Evolutionary conservation across 2,888 invertebrate species (phyloP).

Genomic region (Gari tellinella): DNA sequence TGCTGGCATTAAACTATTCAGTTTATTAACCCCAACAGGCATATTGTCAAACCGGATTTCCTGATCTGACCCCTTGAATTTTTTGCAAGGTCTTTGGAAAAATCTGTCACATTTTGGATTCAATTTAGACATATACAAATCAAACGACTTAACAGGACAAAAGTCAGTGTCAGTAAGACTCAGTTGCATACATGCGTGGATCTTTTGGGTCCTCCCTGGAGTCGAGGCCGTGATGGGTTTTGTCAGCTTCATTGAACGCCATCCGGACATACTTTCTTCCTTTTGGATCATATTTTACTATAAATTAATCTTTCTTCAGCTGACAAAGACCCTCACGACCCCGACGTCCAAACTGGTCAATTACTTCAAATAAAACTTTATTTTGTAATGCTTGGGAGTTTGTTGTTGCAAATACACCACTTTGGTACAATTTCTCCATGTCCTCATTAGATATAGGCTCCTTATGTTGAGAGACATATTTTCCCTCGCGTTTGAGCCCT

Average conservation of each 20-base stretch:
- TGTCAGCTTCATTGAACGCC: neutral
- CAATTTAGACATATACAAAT: conserved; percentile 47
- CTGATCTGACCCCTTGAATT: conserved; percentile 1
- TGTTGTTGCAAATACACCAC: conserved; percentile 4
- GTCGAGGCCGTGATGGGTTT: conserved; percentile 17
- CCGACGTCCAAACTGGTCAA: conserved; percentile 38
- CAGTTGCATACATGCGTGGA: too few species aligned
- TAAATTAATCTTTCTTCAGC: neutral
- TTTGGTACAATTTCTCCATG: conserved; percentile 17
- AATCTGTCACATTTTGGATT: conserved; percentile 48
- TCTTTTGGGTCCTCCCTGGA: too few species aligned
- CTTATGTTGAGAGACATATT: conserved; percentile 30
- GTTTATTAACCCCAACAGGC: conserved; percentile 51
- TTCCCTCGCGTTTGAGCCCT: conserved; percentile 40
- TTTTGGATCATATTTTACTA: neutral
- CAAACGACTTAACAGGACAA: too few species aligned
- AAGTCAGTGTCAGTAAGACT: conserved; percentile 44
- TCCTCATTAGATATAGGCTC: conserved; percentile 20
- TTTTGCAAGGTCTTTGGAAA: conserved; percentile 48
- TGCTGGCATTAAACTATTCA: conserved; percentile 50
- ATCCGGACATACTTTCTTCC: conserved; percentile 1
- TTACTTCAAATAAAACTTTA: conserved; percentile 35
- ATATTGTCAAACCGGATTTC: conserved; percentile 43
- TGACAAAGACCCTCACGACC: conserved; percentile 21
- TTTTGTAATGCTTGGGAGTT: conserved; percentile 26